These are phyloP conservation scores for Rallus limicola DNA, from an alignment of 2,113 vertebrate genomes.

Conservation along the genomic window DNA sequence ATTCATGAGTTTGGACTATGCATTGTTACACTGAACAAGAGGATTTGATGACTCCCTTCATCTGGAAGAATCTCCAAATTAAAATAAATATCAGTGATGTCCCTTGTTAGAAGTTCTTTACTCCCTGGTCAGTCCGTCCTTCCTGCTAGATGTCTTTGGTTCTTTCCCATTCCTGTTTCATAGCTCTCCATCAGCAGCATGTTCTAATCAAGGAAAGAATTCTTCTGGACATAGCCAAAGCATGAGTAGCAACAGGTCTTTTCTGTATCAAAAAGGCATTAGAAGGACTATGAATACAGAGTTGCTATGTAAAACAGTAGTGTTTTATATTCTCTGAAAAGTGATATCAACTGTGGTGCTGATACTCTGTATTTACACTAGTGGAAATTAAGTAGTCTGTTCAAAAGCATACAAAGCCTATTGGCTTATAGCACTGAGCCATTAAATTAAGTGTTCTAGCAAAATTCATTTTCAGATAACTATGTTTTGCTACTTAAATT, in stretches of 20 bases:
- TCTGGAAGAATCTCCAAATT: neutral
- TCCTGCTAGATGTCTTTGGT: neutral
- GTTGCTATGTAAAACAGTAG: neutral
- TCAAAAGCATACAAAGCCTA: neutral
- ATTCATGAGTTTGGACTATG: neutral
- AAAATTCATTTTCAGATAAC: neutral
- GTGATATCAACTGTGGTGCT: neutral
- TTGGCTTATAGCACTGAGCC: neutral
- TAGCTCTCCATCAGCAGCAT: neutral
- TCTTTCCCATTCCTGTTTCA: neutral
- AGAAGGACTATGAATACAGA: neutral
- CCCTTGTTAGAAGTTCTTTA: neutral
- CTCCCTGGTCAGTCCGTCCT: neutral
- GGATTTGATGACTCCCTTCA: neutral
- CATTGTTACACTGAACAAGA: neutral
- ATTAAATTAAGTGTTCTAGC: neutral
- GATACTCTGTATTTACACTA: neutral
- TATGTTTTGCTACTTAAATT: neutral
- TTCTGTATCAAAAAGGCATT: neutral
- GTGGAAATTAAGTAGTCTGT: neutral
- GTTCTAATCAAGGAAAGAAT: neutral
- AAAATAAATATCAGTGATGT: neutral
- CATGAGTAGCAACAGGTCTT: accelerated
- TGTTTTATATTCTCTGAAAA: neutral
- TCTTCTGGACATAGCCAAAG: neutral